These are phyloP conservation scores for Litocranius walleri DNA, from an alignment of 2,113 vertebrate species.

Conservation along the genomic window DNA sequence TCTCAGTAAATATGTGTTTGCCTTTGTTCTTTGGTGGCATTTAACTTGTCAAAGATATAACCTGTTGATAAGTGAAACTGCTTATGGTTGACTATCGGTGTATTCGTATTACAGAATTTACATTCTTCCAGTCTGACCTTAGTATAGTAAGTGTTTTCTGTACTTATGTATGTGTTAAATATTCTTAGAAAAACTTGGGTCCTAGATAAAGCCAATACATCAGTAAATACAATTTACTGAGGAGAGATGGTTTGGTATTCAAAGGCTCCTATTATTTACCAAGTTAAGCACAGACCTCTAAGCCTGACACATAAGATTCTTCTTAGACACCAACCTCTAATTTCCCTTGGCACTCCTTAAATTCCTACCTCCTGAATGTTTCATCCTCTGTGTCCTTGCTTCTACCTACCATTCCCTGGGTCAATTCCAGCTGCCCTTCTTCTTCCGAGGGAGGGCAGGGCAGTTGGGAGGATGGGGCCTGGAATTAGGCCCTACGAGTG, in stretches of 20 bases:
- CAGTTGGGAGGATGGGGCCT: neutral
- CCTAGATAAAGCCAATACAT: neutral
- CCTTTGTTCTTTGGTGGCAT: neutral
- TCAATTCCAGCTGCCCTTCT: neutral
- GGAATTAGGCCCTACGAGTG: neutral
- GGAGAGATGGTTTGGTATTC: neutral
- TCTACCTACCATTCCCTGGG: neutral
- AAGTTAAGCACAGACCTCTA: neutral
- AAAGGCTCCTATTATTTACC: neutral
- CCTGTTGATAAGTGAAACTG: neutral
- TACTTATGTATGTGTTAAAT: neutral
- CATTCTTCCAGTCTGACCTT: neutral
- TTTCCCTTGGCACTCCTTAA: neutral
- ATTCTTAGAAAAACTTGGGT: neutral
- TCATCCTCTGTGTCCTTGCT: neutral
- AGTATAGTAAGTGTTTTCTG: neutral
- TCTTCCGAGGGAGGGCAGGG: neutral
- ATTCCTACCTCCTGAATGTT: neutral
- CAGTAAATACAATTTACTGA: neutral
- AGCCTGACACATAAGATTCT: neutral
- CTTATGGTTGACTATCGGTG: neutral
- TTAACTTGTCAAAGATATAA: neutral
- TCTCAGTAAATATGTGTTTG: neutral
- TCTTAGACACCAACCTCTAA: neutral
- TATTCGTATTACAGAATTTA: neutral